phyloP scores from a whole-genome alignment of 2,113 vertebrate genomes.

The Coregonus clupeaformis region DNA sequence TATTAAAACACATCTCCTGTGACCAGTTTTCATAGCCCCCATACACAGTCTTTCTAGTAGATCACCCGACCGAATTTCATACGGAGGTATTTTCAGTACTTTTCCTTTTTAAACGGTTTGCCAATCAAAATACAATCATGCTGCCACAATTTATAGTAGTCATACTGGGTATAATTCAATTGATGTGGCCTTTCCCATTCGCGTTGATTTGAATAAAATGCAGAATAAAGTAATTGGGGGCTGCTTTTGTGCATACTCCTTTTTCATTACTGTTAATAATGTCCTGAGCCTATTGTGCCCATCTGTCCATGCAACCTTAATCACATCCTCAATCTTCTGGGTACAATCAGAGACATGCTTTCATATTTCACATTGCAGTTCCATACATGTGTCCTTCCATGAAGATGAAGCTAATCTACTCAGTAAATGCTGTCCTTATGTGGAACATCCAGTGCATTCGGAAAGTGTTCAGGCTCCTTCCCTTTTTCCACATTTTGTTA shows the following conservation, averaged over 20 bases:
- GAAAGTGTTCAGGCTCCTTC: too few relatives aligned
- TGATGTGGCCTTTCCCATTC: slow-evolving; percentile 40
- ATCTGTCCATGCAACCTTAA: neutral
- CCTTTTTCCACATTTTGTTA: too few relatives aligned
- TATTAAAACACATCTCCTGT: slow-evolving; percentile 61
- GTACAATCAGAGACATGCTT: neutral
- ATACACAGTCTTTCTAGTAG: slow-evolving; percentile 23
- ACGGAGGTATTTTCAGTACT: slow-evolving; percentile 1
- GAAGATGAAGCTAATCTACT: too few relatives aligned
- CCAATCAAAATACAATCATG: slow-evolving; percentile 32
- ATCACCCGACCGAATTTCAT: slow-evolving; percentile 24
- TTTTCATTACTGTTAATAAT: slow-evolving; percentile 25
- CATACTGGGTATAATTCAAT: slow-evolving; percentile 9
- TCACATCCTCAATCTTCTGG: neutral
- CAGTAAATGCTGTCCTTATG: too few relatives aligned
- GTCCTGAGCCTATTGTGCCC: slow-evolving; percentile 2
- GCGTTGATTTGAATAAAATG: slow-evolving; percentile 18
- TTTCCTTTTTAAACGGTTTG: slow-evolving; percentile 28
- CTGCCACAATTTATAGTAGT: neutral
- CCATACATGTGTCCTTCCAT: neutral
- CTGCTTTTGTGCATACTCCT: slow-evolving; percentile 31
- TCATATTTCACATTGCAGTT: neutral
- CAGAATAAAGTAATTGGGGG: slow-evolving; percentile 14
- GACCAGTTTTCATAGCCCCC: slow-evolving; percentile 58
- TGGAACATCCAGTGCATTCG: too few relatives aligned